Conservation (phyloP, 2,113 vertebrate species). For the Xenus cinereus region DNA sequence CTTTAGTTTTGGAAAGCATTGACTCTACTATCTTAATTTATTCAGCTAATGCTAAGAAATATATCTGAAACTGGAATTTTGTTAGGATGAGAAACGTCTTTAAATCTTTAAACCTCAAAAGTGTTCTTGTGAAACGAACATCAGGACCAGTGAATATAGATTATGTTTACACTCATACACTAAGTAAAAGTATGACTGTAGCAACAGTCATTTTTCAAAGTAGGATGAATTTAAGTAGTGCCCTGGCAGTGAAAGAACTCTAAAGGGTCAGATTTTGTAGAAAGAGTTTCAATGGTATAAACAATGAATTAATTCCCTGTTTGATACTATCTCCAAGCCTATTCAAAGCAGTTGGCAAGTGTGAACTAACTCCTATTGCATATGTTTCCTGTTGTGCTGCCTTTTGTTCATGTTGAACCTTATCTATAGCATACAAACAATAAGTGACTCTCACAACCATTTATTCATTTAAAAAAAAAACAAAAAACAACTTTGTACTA, state of each 20-base stretch:
- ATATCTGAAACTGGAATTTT: neutral
- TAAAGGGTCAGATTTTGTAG: neutral
- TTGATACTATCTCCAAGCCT: constrained; percentile 8
- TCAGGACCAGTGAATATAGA: neutral
- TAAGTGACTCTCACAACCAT: neutral
- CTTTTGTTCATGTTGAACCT: neutral
- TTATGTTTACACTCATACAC: neutral
- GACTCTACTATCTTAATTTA: neutral
- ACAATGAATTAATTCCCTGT: neutral
- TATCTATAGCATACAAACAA: neutral
- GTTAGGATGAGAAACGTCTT: neutral
- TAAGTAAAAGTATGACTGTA: fast-evolving
- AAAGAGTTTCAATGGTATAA: neutral
- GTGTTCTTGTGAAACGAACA: neutral
- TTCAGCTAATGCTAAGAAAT: neutral
- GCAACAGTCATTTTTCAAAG: neutral
- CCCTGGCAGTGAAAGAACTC: neutral
- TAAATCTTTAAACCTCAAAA: neutral
- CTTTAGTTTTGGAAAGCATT: neutral
- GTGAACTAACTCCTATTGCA: constrained; percentile 18
- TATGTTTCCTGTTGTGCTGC: constrained; percentile 31
- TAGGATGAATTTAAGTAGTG: neutral
- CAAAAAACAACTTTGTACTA: neutral
- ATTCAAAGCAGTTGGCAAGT: constrained; percentile 46
- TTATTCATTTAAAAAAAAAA: neutral